phyloP scores from a whole-genome alignment of 2,113 vertebrate species.

The Sula dactylatra region DNA sequence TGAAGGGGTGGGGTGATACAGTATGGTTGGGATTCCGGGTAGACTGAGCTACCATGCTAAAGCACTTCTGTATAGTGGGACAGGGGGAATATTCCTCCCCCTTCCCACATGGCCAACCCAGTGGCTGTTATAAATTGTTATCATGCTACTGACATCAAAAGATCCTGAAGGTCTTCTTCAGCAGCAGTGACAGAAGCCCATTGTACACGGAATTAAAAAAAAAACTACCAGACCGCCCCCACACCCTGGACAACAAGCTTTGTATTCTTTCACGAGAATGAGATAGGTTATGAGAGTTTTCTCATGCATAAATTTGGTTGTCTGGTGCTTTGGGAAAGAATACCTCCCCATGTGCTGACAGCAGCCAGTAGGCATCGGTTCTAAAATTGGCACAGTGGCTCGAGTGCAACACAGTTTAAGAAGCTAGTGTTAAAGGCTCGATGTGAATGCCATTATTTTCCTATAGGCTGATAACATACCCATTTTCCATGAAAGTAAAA shows the following conservation, averaged over 20 bases:
- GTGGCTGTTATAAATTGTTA: conserved; percentile 5
- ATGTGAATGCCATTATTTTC: background rate
- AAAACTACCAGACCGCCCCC: background rate
- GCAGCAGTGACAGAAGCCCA: conserved; percentile 15
- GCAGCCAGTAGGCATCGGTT: background rate
- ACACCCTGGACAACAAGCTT: conserved; percentile 1
- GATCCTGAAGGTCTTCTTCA: conserved; percentile 30
- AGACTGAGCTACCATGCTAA: background rate
- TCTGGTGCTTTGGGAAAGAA: conserved; percentile 24
- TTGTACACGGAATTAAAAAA: conserved; percentile 15
- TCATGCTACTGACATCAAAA: conserved; percentile 15
- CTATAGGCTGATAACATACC: background rate
- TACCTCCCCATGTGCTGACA: background rate
- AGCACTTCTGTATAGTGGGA: background rate
- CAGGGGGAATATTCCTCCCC: background rate
- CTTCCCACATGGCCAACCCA: background rate
- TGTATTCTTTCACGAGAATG: background rate
- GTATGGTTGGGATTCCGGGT: background rate
- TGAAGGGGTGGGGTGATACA: background rate
- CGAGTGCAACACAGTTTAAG: background rate
- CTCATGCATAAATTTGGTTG: conserved; percentile 54
- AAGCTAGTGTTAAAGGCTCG: background rate
- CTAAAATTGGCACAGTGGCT: background rate
- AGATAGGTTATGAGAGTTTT: conserved; percentile 53
- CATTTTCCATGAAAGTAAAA: background rate